These are phyloP conservation scores for Meriones unguiculatus DNA, from an alignment of 2,113 vertebrate genomes.

Conservation along the genomic window DNA sequence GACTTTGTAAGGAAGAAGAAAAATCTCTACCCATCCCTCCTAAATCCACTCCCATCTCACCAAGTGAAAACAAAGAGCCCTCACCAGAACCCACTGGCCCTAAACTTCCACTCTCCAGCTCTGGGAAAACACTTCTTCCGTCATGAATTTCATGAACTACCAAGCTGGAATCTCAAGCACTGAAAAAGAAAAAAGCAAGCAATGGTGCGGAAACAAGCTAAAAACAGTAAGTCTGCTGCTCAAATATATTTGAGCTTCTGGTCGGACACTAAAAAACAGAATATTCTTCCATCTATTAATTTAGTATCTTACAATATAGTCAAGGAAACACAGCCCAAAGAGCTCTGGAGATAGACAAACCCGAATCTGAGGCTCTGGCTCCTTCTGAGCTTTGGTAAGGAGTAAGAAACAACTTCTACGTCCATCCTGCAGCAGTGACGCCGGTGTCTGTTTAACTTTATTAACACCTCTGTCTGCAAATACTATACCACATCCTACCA, in stretches of 20 bases:
- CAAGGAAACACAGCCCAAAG: background rate
- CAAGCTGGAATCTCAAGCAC: conserved; percentile 15
- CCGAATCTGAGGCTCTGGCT: background rate
- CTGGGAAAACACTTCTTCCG: conserved; percentile 10
- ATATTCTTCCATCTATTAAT: background rate
- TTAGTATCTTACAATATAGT: background rate
- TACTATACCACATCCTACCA: background rate
- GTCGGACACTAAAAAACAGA: background rate
- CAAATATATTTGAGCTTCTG: background rate
- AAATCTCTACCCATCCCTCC: background rate
- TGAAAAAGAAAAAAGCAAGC: background rate
- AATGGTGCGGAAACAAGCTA: conserved; percentile 3
- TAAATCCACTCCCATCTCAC: background rate
- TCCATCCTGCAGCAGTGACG: background rate
- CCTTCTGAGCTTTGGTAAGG: background rate
- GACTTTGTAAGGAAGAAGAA: background rate
- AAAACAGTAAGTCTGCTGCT: conserved; percentile 41
- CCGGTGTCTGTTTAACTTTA: background rate
- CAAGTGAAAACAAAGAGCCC: background rate
- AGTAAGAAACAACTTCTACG: background rate
- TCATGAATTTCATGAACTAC: background rate
- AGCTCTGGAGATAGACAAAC: background rate
- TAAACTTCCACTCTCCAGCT: background rate
- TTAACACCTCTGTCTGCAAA: background rate
- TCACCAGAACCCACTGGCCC: background rate